Evolutionary conservation across 2,888 invertebrate genomes (phyloP).

Genomic region (Bimastos eiseni): DNA sequence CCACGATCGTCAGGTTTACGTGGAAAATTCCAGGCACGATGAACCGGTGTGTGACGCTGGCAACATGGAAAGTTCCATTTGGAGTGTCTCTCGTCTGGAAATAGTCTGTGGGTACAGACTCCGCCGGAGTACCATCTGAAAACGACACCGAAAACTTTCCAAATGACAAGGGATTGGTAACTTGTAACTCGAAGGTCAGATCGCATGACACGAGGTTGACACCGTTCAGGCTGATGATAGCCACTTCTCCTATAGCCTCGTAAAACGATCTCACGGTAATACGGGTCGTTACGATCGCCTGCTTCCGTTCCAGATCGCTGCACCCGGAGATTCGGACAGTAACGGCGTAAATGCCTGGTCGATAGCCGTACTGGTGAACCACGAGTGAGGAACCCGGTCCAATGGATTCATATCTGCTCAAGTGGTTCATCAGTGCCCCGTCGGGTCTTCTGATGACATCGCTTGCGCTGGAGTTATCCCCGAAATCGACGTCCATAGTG

Average conservation of each 20-base stretch:
- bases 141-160: not conserved
- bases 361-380: not conserved
- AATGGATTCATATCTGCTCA: not conserved
- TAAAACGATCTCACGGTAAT: not conserved
- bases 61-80: not conserved
- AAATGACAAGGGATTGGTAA: not conserved
- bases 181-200: not conserved
- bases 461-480: not conserved
- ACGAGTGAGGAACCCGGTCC: not conserved
- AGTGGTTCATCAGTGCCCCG: not conserved
- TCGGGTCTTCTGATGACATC: not conserved
- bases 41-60: not conserved
- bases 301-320: conserved; percentile 13
- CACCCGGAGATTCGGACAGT: not conserved
- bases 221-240: not conserved
- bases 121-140: not conserved
- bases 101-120: not conserved
- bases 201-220: not conserved
- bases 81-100: not conserved
- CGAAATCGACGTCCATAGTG: not conserved
- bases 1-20: not conserved
- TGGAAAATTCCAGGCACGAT: not conserved
- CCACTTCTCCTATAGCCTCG: not conserved
- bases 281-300: not conserved
- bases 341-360: not conserved